These are phyloP conservation scores for Tonatia bakeri DNA, from an alignment of 2,113 vertebrate species.

Conservation along the genomic window DNA sequence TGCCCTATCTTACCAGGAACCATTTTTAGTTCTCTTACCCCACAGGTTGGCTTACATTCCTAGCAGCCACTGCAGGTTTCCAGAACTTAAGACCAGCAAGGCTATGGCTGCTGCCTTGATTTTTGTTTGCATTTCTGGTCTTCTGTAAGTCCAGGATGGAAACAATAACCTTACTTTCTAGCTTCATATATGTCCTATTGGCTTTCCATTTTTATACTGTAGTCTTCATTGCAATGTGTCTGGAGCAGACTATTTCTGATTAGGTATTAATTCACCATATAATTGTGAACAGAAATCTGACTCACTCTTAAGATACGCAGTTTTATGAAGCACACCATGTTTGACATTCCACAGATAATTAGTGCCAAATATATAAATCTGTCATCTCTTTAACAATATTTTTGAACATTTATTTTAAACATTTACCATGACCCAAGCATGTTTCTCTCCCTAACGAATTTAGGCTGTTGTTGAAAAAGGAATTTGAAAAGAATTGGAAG, in stretches of 20 bases:
- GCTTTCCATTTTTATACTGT: neutral
- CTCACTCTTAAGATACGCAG: neutral
- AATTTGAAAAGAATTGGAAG: neutral
- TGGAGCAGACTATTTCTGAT: neutral
- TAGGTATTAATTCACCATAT: neutral
- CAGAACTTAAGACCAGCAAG: neutral
- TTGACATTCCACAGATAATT: neutral
- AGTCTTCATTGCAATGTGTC: neutral
- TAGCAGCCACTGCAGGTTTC: neutral
- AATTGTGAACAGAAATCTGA: neutral
- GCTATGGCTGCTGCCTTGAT: neutral
- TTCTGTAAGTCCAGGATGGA: neutral
- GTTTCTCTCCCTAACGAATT: neutral
- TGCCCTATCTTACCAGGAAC: neutral
- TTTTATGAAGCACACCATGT: neutral
- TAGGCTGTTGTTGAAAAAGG: neutral
- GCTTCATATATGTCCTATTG: neutral
- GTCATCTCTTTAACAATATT: neutral
- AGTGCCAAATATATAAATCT: neutral
- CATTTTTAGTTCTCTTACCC: neutral
- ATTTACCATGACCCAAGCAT: neutral
- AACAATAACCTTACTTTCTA: neutral
- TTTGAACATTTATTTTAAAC: neutral
- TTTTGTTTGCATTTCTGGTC: neutral
- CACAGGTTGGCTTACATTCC: neutral